Conservation (phyloP, 2,113 vertebrate genomes). For the Prietella phreatophila region DNA sequence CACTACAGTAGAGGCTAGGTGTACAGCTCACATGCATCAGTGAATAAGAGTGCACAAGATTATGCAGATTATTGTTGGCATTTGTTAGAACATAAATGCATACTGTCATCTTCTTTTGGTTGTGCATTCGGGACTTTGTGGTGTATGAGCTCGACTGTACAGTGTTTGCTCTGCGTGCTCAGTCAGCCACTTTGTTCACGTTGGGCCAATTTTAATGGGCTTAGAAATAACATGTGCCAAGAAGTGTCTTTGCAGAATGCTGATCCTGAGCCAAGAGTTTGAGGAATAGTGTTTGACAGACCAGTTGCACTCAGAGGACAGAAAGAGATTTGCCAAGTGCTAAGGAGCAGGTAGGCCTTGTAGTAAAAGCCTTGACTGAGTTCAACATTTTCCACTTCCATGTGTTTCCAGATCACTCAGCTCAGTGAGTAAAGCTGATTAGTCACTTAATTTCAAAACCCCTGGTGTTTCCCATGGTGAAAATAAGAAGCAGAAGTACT, state of each 20-base stretch:
- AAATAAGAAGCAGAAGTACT: neutral
- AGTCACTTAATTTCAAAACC: neutral
- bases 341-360: neutral
- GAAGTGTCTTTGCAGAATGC: slow-evolving; percentile 29
- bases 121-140: neutral
- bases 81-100: slow-evolving; percentile 14
- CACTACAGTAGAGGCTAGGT: neutral
- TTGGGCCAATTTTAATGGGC: slow-evolving; percentile 5
- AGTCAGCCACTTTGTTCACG: neutral
- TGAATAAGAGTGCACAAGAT: neutral
- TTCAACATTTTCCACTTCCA: slow-evolving; percentile 1
- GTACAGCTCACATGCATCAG: neutral
- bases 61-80: neutral
- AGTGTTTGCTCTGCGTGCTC: neutral
- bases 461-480: neutral
- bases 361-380: neutral
- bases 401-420: neutral
- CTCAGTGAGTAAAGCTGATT: neutral
- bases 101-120: neutral
- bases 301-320: neutral
- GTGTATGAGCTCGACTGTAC: neutral
- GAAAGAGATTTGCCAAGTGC: neutral
- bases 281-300: slow-evolving; percentile 10
- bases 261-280: slow-evolving; percentile 6
- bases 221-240: slow-evolving; percentile 2